Evolutionary conservation across 2,113 vertebrate genomes (phyloP).

Genomic region (Tursiops truncatus): DNA sequence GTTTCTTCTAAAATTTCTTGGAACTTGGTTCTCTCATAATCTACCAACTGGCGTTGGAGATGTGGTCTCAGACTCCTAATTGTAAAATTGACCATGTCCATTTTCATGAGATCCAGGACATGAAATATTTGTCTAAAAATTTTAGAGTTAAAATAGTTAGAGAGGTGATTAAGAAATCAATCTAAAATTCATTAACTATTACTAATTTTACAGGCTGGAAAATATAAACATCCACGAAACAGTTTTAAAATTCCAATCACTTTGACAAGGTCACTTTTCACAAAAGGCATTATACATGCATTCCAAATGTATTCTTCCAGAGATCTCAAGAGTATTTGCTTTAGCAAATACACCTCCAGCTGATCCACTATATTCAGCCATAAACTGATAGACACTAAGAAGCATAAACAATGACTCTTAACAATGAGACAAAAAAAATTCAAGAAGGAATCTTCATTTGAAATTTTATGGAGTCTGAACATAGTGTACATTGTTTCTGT

Average conservation of each 20-base stretch:
- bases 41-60: conserved; percentile 89
- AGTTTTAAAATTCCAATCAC: not conserved
- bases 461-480: conserved; percentile 32
- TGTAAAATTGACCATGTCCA: conserved; percentile 90
- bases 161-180: not conserved
- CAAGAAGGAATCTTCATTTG: not conserved
- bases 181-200: not conserved
- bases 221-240: not conserved
- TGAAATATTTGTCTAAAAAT: conserved; percentile 92
- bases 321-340: not conserved
- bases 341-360: not conserved
- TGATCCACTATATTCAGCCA: not conserved
- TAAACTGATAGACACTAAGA: not conserved
- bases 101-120: conserved; percentile 95
- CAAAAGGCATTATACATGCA: not conserved
- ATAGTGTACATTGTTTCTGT: not conserved
- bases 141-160: conserved; percentile 58
- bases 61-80: conserved; percentile 89
- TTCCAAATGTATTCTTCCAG: not conserved
- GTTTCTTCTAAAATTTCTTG: conserved; percentile 94
- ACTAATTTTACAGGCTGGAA: not conserved
- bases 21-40: conserved; percentile 94
- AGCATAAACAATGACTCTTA: not conserved
- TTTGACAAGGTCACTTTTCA: not conserved
- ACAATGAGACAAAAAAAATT: not conserved